Evolutionary conservation across 2,888 invertebrate genomes (phyloP), one percentile per base, ranked within the genome.

Genomic region (Morpho achilles): DNA sequence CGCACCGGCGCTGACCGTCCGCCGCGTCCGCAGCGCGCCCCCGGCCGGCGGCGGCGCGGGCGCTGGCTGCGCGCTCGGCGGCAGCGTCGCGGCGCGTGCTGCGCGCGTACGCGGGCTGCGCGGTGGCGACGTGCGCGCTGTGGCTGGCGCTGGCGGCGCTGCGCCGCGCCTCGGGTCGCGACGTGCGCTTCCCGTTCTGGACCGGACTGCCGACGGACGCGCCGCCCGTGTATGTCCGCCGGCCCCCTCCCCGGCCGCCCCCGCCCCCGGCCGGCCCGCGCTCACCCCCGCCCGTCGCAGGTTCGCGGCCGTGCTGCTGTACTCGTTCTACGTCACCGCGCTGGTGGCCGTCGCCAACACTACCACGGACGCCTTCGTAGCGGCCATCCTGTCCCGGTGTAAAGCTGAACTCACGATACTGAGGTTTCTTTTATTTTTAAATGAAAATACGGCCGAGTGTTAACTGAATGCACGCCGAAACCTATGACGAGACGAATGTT

Each of bases 271-370:
- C 41, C 16, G 45, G 7, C 43, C 42, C 32, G 47, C 41, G 3
- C 7, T 41, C 5, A 42, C n/a, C 8, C n/a, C 7, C 16, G 10
- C 45, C n/a, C 8, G 8, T 8, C 8, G 39, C 69, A 87, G 88
- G 62, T 88, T 89, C 62, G 59, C 63, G 5, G 40, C 69, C 50
- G 75, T 82, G 56, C 68, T 87, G 62, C 51, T 77, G 57, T 89
- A 88, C 69, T 83, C 88, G 50, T 84, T 79, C 74, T 82, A 80
- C 70, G 83, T 80, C 50, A 88, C 85, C 2, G 77, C 87, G n/a
- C 70, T 89, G 57, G 84, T 87, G 41, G 89, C 82, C 43, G 76
- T 89, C 51, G 88, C 87, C n/a, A 89, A 89, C 67, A 90, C 89
- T 23, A 87, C 87, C 6, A 87, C 86, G 87, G 89, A 90, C 56